These are phyloP conservation scores for Alectura lathami DNA, from an alignment of 2,113 vertebrate genomes.

Conservation along the genomic window DNA sequence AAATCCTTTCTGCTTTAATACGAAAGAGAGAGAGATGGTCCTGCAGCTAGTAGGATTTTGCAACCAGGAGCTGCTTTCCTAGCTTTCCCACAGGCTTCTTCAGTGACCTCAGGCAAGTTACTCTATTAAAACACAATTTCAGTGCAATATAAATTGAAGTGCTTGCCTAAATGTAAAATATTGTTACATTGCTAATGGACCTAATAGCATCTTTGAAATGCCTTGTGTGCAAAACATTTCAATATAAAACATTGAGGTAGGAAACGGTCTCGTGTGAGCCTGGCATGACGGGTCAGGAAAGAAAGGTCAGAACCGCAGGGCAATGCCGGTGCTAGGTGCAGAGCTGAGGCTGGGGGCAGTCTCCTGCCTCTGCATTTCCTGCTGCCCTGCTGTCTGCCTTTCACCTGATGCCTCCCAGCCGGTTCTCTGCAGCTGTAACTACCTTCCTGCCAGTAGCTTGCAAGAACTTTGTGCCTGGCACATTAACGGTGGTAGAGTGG, in stretches of 20 bases:
- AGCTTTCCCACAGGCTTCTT: neutral
- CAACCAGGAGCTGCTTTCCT: neutral
- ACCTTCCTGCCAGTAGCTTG: neutral
- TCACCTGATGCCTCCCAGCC: neutral
- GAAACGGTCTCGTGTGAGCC: neutral
- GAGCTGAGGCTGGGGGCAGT: neutral
- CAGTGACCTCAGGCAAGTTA: neutral
- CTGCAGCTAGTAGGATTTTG: neutral
- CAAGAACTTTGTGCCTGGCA: neutral
- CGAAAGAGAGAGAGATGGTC: neutral
- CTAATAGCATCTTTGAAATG: neutral
- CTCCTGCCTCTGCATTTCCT: neutral
- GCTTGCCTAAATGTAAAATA: neutral
- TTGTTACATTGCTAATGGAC: neutral
- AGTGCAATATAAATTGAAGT: constrained; percentile 38
- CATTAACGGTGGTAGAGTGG: neutral
- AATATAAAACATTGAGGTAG: neutral
- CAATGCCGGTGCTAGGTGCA: neutral
- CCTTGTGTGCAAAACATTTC: constrained; percentile 25
- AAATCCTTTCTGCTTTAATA: constrained; percentile 16
- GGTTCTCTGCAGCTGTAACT: neutral
- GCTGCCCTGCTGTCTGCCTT: neutral
- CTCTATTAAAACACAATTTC: neutral
- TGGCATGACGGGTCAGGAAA: neutral
- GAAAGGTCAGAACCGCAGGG: neutral